phyloP scores from a whole-genome alignment of 2,113 vertebrate species.

The Zosterops lateralis region DNA sequence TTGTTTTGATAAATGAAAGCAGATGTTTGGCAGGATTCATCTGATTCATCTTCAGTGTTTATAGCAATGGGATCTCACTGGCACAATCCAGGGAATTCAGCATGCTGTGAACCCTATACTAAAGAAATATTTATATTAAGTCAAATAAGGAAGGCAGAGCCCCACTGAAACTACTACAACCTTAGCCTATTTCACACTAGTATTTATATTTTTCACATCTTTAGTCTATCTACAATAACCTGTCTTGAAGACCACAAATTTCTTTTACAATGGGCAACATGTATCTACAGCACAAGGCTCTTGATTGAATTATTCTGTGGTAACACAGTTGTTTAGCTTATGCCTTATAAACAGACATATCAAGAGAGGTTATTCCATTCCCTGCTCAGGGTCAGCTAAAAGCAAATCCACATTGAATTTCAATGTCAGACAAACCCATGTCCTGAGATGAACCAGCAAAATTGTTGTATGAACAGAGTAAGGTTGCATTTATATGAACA shows the following conservation, averaged over 20 bases:
- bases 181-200: not conserved
- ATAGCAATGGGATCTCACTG: not conserved
- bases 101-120: not conserved
- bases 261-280: not conserved
- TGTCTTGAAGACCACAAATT: not conserved
- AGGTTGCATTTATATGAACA: not conserved
- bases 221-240: not conserved
- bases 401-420: not conserved
- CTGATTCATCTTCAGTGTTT: slow-evolving; percentile 14
- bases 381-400: not conserved
- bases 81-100: not conserved
- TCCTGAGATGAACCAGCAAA: not conserved
- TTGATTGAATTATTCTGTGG: not conserved
- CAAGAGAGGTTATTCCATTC: not conserved
- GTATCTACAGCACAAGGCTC: not conserved
- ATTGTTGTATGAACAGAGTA: not conserved
- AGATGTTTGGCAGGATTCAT: slow-evolving; percentile 11
- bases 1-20: slow-evolving; percentile 43
- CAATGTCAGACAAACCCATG: not conserved
- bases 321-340: not conserved
- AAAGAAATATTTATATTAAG: not conserved
- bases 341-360: not conserved
- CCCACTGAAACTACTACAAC: not conserved
- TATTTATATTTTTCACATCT: not conserved
- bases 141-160: not conserved